A percentile compares a stretch with the other conserved stretches of the same genome.
Evolutionary conservation across 2,113 vertebrate genomes (phyloP).

Genomic region (Spea bombifrons): DNA sequence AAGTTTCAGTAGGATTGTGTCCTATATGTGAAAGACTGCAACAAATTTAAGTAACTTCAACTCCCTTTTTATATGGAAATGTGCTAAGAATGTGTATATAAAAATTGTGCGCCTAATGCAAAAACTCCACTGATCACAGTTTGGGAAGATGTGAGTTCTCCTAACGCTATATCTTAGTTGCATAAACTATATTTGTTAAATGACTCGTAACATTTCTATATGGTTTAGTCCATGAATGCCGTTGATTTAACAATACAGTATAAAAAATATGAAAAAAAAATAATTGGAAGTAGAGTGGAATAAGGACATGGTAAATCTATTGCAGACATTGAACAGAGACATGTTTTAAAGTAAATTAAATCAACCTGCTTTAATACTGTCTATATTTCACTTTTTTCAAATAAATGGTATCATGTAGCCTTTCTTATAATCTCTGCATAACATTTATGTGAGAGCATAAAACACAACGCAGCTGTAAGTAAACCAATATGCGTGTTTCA

Average conservation of each 20-base stretch:
- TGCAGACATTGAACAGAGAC: constrained; percentile 48
- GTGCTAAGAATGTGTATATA: neutral
- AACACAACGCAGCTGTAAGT: constrained; percentile 71
- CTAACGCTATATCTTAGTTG: neutral
- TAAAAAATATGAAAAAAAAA: constrained; percentile 11
- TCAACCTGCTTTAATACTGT: constrained; percentile 50
- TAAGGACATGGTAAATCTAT: constrained; percentile 26
- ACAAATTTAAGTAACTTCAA: neutral
- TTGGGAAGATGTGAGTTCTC: too few species aligned
- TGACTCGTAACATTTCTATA: neutral
- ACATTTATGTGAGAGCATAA: constrained; percentile 79
- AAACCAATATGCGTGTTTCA: constrained; percentile 78
- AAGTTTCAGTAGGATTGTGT: neutral
- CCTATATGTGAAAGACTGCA: neutral
- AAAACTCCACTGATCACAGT: too few species aligned
- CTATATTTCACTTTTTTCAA: constrained; percentile 52
- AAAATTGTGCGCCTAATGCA: neutral
- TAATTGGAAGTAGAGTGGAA: constrained; percentile 22
- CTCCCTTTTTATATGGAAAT: neutral
- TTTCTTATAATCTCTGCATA: constrained; percentile 69
- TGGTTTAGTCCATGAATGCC: neutral
- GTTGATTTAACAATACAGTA: constrained; percentile 7
- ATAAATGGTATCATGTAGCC: constrained; percentile 68
- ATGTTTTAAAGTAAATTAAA: constrained; percentile 49
- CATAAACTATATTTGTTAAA: neutral